A percentile compares a stretch with the other conserved stretches of the same genome.
phyloP scores from a whole-genome alignment of 2,888 invertebrate species.

The Globia sparganii region DNA sequence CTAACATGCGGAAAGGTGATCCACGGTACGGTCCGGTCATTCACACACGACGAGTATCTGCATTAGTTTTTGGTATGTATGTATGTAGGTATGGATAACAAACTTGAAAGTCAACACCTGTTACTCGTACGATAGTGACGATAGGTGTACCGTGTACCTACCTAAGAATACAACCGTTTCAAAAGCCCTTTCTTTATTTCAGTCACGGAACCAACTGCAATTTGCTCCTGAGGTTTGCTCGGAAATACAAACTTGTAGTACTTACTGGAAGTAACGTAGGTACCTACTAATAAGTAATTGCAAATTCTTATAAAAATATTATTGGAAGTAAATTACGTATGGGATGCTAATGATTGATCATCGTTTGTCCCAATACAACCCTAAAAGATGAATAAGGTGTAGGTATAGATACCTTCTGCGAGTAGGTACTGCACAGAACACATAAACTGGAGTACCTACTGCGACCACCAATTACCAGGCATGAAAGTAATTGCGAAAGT shows the following conservation, averaged over 20 bases:
- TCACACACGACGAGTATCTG: conserved; percentile 22
- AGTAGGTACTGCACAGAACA: too few species aligned
- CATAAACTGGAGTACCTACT: too few species aligned
- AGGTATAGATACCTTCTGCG: too few species aligned
- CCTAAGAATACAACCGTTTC: not conserved
- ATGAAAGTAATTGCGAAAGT: not conserved
- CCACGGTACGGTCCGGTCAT: conserved; percentile 37
- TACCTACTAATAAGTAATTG: not conserved
- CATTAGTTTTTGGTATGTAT: not conserved
- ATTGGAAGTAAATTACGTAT: not conserved
- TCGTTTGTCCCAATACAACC: not conserved
- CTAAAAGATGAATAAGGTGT: not conserved
- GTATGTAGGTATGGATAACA: too few species aligned
- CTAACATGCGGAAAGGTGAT: conserved; percentile 38
- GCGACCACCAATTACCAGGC: not conserved
- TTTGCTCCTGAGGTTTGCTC: not conserved
- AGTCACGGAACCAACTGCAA: not conserved
- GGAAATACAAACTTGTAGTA: not conserved
- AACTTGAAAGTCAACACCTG: not conserved
- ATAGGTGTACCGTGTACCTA: too few species aligned
- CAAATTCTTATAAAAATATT: not conserved
- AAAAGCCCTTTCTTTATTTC: not conserved
- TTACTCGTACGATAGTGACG: too few species aligned
- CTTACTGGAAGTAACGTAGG: conserved; percentile 10
- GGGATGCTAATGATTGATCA: not conserved